Percentiles rank a stretch among this genome's conserved stretches.
Conservation (phyloP, 1,140 invertebrate species). For the Drosophila burlai region DNA sequence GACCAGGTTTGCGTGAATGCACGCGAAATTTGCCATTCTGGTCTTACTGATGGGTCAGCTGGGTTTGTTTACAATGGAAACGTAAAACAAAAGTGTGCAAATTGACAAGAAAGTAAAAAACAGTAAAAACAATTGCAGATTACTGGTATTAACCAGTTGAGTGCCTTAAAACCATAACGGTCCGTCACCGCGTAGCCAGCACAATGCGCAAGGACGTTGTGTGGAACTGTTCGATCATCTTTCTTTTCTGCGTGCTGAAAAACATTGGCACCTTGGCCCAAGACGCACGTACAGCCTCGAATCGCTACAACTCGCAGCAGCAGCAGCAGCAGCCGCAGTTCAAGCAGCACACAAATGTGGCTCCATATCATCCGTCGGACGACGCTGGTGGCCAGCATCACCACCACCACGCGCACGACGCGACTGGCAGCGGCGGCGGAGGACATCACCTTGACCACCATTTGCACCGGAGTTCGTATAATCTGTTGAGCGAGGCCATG, state of each 20-base stretch:
- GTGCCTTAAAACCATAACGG: slow-evolving; percentile 16
- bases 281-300: slow-evolving; percentile 34
- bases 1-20: not conserved
- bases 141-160: slow-evolving; percentile 18
- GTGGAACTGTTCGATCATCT: slow-evolving; percentile 41
- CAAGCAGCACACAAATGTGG: slow-evolving; percentile 26
- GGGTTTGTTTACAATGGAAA: slow-evolving; percentile 22
- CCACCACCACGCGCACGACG: slow-evolving; percentile 20
- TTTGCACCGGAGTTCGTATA: slow-evolving; percentile 76
- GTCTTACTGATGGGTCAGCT: slow-evolving; percentile 13
- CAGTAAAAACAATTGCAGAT: slow-evolving; percentile 4
- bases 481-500: slow-evolving; percentile 85
- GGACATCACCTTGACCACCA: slow-evolving; percentile 46
- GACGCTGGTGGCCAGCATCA: slow-evolving; percentile 15
- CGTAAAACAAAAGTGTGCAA: slow-evolving; percentile 23
- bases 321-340: slow-evolving; percentile 8
- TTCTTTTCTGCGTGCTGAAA: slow-evolving; percentile 43
- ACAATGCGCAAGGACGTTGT: slow-evolving; percentile 43
- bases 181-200: slow-evolving; percentile 10
- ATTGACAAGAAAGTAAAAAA: slow-evolving; percentile 20
- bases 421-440: slow-evolving; percentile 18
- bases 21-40: slow-evolving; percentile 1
- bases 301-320: slow-evolving; percentile 38
- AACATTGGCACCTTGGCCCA: slow-evolving; percentile 29
- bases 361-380: slow-evolving; percentile 20